Percentiles rank a stretch among this genome's conserved stretches.
Conservation (phyloP, 2,113 vertebrate species). For the Tichodroma muraria region DNA sequence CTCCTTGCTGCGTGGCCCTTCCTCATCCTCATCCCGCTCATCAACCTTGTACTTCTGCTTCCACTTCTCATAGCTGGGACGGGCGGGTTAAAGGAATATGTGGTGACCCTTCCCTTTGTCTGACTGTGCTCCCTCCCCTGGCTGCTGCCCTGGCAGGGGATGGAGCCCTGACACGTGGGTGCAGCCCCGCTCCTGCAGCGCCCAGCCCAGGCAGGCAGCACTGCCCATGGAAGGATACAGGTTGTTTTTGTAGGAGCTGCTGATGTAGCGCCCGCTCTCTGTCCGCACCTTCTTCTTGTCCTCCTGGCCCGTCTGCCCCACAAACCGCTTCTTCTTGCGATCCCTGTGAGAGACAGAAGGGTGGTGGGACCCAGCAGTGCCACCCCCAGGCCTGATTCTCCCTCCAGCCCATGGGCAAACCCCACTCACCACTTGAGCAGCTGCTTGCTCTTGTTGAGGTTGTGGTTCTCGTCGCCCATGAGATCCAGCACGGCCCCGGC, state of each 20-base stretch:
- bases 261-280: slow-evolving; percentile 82
- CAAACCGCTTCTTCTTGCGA: slow-evolving; percentile 92
- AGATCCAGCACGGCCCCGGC: slow-evolving; percentile 85
- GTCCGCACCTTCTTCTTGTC: slow-evolving; percentile 86
- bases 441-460: slow-evolving; percentile 74
- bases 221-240: slow-evolving; percentile 80
- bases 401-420: rapidly evolving
- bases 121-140: background rate
- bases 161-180: rapidly evolving
- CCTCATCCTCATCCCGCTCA: slow-evolving; percentile 70
- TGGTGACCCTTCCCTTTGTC: rapidly evolving
- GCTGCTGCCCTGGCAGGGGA: background rate
- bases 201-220: background rate
- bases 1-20: background rate
- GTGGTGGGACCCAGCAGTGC: rapidly evolving
- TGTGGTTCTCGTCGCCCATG: slow-evolving; percentile 81
- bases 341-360: slow-evolving; percentile 72
- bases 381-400: background rate
- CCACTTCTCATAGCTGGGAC: slow-evolving; percentile 91
- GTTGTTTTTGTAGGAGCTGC: slow-evolving; percentile 81
- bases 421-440: slow-evolving; percentile 82
- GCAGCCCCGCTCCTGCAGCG: rapidly evolving
- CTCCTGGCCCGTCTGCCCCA: slow-evolving; percentile 81
- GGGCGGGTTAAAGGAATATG: slow-evolving; percentile 27
- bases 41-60: slow-evolving; percentile 93